Evolutionary conservation across 2,888 invertebrate genomes (phyloP), one percentile per base, ranked within the genome.

Genomic region (Pollenia amentaria): DNA sequence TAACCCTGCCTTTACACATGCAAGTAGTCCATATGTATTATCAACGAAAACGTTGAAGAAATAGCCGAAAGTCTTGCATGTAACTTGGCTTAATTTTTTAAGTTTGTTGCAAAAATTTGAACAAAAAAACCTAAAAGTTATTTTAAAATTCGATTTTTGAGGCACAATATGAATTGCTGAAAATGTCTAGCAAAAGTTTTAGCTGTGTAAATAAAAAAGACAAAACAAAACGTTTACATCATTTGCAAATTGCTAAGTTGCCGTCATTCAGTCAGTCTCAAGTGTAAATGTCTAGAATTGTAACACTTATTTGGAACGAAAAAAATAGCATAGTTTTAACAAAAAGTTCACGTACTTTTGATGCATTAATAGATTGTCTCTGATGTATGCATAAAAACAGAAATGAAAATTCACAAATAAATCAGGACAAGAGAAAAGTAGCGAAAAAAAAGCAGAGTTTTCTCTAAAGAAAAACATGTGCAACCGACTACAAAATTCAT

Each of bases 321-420:
- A 29, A 29, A 29, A 29, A 6, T 6, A 29, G 29, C 4, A 29
- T 29, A 29, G 4, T 6, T 29, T 29, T 29, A 55, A 55, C 55
- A 55, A 55, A 21, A 55, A 21, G 55, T 55, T 11, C 55, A 55
- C 55, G 55, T 55, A 11, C 55, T 21, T 11, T 55, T 55, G 21
- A 55, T 55, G 55, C 55, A 3, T 21, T 55, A 21, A 21, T 21
- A 55, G 21, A 55, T 16, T 51, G 51, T 51, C 51, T 18, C 2
- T 16, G n/a, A 16, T 51, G 16, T n/a, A 51, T n/a, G n/a, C n/a
- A n/a, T 51, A n/a, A 51, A 7, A 51, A 51, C 2, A n/a, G n/a
- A n/a, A 3, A 21, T 29, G 6, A 29, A 29, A 29, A 29, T 29
- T 29, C 29, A 29, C 29, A 29, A 29, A 29, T 29, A 6, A 29